Evolutionary conservation across 2,113 vertebrate species (phyloP).

Genomic region (Equus quagga): DNA sequence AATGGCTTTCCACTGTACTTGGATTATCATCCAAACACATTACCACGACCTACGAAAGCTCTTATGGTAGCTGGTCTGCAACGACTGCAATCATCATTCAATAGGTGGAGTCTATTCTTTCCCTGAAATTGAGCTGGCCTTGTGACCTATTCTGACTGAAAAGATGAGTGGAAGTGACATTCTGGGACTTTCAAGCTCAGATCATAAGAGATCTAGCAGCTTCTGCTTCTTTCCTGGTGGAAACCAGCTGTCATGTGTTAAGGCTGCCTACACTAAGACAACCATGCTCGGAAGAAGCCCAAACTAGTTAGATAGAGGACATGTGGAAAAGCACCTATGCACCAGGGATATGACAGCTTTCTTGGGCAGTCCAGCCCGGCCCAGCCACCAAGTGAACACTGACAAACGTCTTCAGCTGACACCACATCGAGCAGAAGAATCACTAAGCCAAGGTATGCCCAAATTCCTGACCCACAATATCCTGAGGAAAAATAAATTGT

Average conservation of each 20-base stretch:
- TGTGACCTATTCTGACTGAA: background rate
- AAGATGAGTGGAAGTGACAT: background rate
- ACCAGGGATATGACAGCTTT: background rate
- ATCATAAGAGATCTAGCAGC: background rate
- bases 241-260: background rate
- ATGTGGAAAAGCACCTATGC: background rate
- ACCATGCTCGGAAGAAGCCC: background rate
- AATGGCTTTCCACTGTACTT: background rate
- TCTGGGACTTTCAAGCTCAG: background rate
- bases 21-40: constrained; percentile 8
- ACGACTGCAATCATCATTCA: background rate
- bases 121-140: constrained; percentile 25
- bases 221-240: background rate
- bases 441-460: background rate
- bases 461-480: background rate
- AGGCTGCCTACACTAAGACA: background rate
- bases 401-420: background rate
- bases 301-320: background rate
- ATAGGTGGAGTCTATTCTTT: constrained; percentile 1
- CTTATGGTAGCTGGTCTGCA: constrained; percentile 13
- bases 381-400: background rate
- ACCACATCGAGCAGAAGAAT: background rate
- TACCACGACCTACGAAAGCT: background rate
- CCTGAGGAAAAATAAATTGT: background rate
- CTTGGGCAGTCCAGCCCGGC: background rate